phyloP scores from a whole-genome alignment of 2,888 invertebrate genomes.

The Leptothorax acervorum region DNA sequence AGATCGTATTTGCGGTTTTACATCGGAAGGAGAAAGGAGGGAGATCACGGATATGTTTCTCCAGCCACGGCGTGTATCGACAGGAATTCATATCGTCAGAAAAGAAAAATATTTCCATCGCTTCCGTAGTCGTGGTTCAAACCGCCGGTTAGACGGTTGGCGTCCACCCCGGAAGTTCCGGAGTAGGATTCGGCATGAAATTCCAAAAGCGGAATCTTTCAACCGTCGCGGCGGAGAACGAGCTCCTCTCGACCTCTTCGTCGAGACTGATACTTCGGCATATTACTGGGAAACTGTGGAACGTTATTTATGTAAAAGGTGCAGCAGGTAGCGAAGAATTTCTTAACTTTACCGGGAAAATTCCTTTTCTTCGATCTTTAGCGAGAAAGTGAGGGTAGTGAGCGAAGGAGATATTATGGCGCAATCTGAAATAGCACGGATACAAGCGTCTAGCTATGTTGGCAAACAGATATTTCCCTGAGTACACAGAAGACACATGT shows the following conservation, averaged over 20 bases:
- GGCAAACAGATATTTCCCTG: slow-evolving; percentile 36
- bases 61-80: slow-evolving; percentile 19
- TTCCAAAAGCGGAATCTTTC: slow-evolving; percentile 42
- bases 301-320: slow-evolving; percentile 52
- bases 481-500: slow-evolving; percentile 21
- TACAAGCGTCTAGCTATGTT: slow-evolving; percentile 24
- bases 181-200: slow-evolving; percentile 44
- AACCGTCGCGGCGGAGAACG: background rate
- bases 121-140: slow-evolving; percentile 35
- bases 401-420: slow-evolving; percentile 18
- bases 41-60: slow-evolving; percentile 35
- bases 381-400: slow-evolving; percentile 18
- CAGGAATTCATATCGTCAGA: slow-evolving; percentile 39
- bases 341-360: slow-evolving; percentile 42
- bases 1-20: slow-evolving; percentile 32
- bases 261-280: slow-evolving; percentile 35
- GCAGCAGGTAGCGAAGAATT: slow-evolving; percentile 41
- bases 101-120: slow-evolving; percentile 52
- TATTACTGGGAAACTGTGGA: slow-evolving; percentile 46
- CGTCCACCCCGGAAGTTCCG: slow-evolving; percentile 41
- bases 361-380: slow-evolving; percentile 37
- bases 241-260: slow-evolving; percentile 7
- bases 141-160: slow-evolving; percentile 41
- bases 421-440: slow-evolving; percentile 35
- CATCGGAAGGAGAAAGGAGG: slow-evolving; percentile 28